These are phyloP conservation scores for Homarus americanus DNA, from an alignment of 1,140 invertebrate species.

Conservation along the genomic window DNA sequence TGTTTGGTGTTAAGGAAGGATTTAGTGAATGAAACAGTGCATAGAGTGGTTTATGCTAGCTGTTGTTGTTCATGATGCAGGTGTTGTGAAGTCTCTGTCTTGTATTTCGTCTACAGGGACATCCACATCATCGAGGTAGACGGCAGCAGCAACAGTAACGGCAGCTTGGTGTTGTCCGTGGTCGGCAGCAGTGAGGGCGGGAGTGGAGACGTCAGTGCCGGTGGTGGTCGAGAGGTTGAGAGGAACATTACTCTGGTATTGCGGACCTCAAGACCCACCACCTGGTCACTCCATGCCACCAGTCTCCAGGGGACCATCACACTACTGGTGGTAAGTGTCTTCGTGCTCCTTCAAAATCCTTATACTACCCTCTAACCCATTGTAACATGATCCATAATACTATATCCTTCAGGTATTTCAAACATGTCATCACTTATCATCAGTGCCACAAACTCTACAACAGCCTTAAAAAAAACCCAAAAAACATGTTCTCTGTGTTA, in stretches of 20 bases:
- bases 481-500: background rate
- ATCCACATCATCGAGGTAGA: constrained; percentile 73
- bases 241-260: constrained; percentile 70
- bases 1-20: too few relatives aligned
- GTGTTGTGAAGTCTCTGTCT: background rate
- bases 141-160: constrained; percentile 64
- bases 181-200: constrained; percentile 24
- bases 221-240: constrained; percentile 9
- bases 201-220: background rate
- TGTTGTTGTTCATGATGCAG: too few relatives aligned
- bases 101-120: constrained; percentile 45
- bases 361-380: too few relatives aligned
- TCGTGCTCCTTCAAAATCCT: background rate
- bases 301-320: constrained; percentile 68
- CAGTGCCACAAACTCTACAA: too few relatives aligned
- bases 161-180: constrained; percentile 49
- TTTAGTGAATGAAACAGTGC: too few relatives aligned
- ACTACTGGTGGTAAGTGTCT: constrained; percentile 62
- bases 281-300: constrained; percentile 62
- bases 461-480: too few relatives aligned
- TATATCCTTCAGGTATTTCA: too few relatives aligned
- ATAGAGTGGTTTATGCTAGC: too few relatives aligned
- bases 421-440: too few relatives aligned
- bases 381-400: too few relatives aligned
- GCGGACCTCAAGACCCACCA: constrained; percentile 59